These are phyloP conservation scores for Clupea harengus DNA, from an alignment of 2,113 vertebrate genomes.

Conservation along the genomic window DNA sequence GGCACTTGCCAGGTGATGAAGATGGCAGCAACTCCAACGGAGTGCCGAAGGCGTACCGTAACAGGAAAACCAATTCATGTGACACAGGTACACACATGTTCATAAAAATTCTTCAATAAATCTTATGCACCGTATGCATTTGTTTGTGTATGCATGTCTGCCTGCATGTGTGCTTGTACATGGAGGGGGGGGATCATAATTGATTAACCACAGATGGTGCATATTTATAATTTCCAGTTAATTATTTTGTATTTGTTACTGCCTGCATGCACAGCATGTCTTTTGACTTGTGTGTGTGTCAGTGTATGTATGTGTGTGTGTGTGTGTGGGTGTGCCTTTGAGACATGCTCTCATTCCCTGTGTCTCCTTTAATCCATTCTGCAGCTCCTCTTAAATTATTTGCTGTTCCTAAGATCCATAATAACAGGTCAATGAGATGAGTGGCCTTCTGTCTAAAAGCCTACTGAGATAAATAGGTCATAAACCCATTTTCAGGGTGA, in stretches of 20 bases:
- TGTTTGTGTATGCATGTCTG: slow-evolving; percentile 20
- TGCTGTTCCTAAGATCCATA: background rate
- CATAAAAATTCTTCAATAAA: background rate
- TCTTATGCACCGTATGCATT: background rate
- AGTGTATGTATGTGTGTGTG: slow-evolving; percentile 6
- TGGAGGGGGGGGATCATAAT: background rate
- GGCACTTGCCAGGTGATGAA: slow-evolving; percentile 58
- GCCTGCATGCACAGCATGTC: slow-evolving; percentile 17
- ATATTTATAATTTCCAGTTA: background rate
- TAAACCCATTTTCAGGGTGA: background rate
- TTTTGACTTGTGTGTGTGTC: slow-evolving; percentile 24
- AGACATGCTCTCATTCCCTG: background rate
- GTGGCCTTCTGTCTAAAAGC: background rate
- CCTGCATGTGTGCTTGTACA: background rate
- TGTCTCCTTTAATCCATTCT: background rate
- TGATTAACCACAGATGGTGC: background rate
- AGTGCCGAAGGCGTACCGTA: slow-evolving; percentile 58
- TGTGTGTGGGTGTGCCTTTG: background rate
- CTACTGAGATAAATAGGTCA: background rate
- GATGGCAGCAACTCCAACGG: slow-evolving; percentile 49
- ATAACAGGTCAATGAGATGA: slow-evolving; percentile 4
- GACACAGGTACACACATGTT: slow-evolving; percentile 66
- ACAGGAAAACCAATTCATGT: slow-evolving; percentile 71
- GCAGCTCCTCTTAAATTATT: background rate
- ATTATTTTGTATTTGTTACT: background rate